Evolutionary conservation across 1,140 invertebrate genomes (phyloP).

Genomic region (Zaprionus davidi): DNA sequence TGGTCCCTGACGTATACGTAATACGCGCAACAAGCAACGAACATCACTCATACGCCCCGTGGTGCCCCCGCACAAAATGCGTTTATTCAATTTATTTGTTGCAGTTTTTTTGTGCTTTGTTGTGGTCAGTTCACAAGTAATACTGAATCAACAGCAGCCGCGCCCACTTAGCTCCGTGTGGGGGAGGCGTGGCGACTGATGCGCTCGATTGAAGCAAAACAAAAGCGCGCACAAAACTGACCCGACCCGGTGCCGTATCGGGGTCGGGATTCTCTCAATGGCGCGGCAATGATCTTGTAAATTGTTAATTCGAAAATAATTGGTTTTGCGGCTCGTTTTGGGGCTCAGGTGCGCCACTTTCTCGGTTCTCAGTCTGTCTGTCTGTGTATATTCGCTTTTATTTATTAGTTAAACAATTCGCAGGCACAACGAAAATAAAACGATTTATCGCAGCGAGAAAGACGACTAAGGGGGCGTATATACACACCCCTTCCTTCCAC

Average conservation of each 20-base stretch:
- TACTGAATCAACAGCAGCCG: slow-evolving; percentile 22
- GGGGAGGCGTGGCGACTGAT: slow-evolving; percentile 42
- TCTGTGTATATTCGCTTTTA: slow-evolving; percentile 33
- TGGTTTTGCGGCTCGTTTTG: slow-evolving; percentile 41
- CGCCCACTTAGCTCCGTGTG: slow-evolving; percentile 13
- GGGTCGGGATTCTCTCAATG: slow-evolving; percentile 40
- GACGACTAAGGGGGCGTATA: background rate
- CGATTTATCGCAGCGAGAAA: slow-evolving; percentile 33
- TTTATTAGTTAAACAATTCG: slow-evolving; percentile 55
- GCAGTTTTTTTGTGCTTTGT: slow-evolving; percentile 31
- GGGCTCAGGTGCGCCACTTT: slow-evolving; percentile 20
- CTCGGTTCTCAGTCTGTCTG: no score
- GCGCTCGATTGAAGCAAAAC: slow-evolving; percentile 65
- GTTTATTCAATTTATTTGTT: slow-evolving; percentile 19
- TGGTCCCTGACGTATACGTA: slow-evolving; percentile 63
- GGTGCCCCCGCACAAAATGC: slow-evolving; percentile 11
- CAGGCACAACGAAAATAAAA: background rate
- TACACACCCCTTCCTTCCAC: background rate
- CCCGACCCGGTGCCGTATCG: slow-evolving; percentile 22
- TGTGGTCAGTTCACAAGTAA: slow-evolving; percentile 54
- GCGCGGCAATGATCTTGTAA: slow-evolving; percentile 78
- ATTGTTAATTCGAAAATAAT: slow-evolving; percentile 80
- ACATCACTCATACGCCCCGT: slow-evolving; percentile 60
- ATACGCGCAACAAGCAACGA: slow-evolving; percentile 24
- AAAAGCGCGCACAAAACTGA: slow-evolving; percentile 15